Evolutionary conservation across 2,888 invertebrate species (phyloP), one percentile per base, ranked within the genome.

Genomic region (Anoplius nigerrimus): DNA sequence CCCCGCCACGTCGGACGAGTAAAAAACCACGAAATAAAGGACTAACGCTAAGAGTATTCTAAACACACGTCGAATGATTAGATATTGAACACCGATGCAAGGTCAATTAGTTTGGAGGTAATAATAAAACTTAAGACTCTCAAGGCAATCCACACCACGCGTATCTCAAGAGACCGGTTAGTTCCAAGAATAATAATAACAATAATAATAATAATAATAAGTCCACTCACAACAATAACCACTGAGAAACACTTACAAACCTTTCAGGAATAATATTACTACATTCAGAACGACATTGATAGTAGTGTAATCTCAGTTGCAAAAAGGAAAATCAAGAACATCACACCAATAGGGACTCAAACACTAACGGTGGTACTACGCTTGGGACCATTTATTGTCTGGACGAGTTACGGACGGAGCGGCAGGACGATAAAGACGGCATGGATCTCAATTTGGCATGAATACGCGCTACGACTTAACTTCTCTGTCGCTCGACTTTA

Each of bases 281-380:
- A 85, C 86, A 85, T 86, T 86, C 82, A 82, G 82, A 83, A 86
- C 84, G 83, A 86, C 86, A 87, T 75, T 79, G 77, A 87, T 82
- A 83, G 79, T 81, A 79, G 74, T 82, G 75, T 75, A 77, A 68
- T 75, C 61, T 80, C 62, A 27, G 69, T 79, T 74, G 74, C 76
- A 77, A 62, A 63, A 78, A 69, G 75, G 66, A 78, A 71, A 82
- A 81, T 80, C 71, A 80, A 79, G 74, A 81, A 88, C 87, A 89
- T 82, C 86, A 88, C 88, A 88, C 82, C 84, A 84, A 88, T 82
- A 79, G 80, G 79, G 78, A 78, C 77, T 77, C 84, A 84, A 86
- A 86, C 84, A 87, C 86, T 86, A 87, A 87, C 74, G 75, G 72
- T 79, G 76, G 6, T 75, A 80, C 85, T 86, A 86, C 81, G 56